Evolutionary conservation across 2,888 invertebrate genomes (phyloP), one percentile per base, ranked within the genome.

Genomic region (Doris montereyensis): DNA sequence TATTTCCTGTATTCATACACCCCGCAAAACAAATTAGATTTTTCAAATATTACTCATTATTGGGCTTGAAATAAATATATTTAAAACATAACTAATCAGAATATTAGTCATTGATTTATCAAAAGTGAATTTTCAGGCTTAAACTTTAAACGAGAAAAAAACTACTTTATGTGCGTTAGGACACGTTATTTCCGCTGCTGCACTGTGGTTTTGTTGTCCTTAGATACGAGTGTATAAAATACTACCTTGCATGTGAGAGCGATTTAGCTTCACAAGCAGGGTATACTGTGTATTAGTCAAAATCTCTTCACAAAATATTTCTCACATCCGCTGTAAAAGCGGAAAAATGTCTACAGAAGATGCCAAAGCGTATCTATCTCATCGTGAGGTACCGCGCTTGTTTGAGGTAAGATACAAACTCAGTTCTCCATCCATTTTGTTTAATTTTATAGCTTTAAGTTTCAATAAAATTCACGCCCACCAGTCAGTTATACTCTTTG

Each of bases 341-440:
- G 88, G 88, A 84, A 88, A 88, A 80, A 88, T 88, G 88, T 90
- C 90, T 83, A 90, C 91, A 65, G 89, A 91, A 70, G 92, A 92
- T 85, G 92, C 92, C 30, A 91, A 92, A 85, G 84, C 88, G n/a
- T 92, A 92, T 85, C 88, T 93, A 70, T 89, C 92, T 30, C 89
- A 88, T 81, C 88, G 92, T 84, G 88, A 90, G 72, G 91, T 92
- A 30, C 92, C 92, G 60, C 91, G 91, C 75, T 87, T 92, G 26
- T 93, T 92, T 87, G 92, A 92, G 91, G 92, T 93, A 82, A 86
- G 83, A 26, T 3, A 17, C 21, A 30, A n/a, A n/a, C 30, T 1
- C n/a, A n/a, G n/a, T n/a, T n/a, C n/a, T n/a, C n/a, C n/a, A n/a
- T n/a, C n/a, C n/a, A n/a, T n/a, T 52, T 52, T 13, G 1, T 24